A percentile compares a stretch with the other conserved stretches of the same genome.
phyloP scores from a whole-genome alignment of 2,113 vertebrate genomes.

The Upupa epops region DNA sequence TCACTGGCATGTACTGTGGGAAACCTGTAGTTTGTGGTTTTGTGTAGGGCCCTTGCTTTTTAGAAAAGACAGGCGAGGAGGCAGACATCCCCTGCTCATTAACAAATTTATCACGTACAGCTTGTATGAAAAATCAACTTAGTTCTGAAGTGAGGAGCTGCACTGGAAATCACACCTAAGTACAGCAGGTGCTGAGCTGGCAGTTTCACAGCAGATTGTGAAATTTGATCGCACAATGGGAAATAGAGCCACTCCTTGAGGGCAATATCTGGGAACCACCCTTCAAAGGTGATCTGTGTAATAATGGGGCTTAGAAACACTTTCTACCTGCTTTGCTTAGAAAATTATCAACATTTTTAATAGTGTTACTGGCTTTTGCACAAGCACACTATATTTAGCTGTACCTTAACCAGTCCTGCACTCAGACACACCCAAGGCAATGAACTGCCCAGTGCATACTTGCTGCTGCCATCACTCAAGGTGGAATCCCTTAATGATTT shows the following conservation, averaged over 20 bases:
- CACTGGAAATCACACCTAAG: not conserved
- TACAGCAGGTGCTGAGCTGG: slow-evolving; percentile 59
- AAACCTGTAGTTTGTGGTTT: slow-evolving; percentile 49
- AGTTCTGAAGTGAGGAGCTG: not conserved
- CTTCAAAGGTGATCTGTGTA: slow-evolving; percentile 53
- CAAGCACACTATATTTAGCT: slow-evolving; percentile 49
- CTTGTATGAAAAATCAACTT: not conserved
- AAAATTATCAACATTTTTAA: slow-evolving; percentile 61
- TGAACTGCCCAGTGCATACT: not conserved
- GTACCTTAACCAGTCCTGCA: not conserved
- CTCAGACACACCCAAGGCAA: slow-evolving; percentile 33
- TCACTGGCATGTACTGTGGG: slow-evolving; percentile 24
- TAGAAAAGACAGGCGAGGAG: not conserved
- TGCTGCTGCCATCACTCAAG: not conserved
- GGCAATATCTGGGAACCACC: slow-evolving; percentile 63
- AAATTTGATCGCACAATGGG: slow-evolving; percentile 63
- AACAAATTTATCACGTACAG: not conserved
- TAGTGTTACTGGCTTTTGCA: slow-evolving; percentile 43
- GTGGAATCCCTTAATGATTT: not conserved
- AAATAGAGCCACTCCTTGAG: slow-evolving; percentile 64
- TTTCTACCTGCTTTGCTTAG: slow-evolving; percentile 69
- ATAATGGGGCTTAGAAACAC: slow-evolving; percentile 62
- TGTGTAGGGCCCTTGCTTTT: not conserved
- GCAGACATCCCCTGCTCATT: not conserved
- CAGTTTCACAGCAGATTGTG: slow-evolving; percentile 63